These are phyloP conservation scores for Anser cygnoides DNA, from an alignment of 2,113 vertebrate species.

Conservation along the genomic window DNA sequence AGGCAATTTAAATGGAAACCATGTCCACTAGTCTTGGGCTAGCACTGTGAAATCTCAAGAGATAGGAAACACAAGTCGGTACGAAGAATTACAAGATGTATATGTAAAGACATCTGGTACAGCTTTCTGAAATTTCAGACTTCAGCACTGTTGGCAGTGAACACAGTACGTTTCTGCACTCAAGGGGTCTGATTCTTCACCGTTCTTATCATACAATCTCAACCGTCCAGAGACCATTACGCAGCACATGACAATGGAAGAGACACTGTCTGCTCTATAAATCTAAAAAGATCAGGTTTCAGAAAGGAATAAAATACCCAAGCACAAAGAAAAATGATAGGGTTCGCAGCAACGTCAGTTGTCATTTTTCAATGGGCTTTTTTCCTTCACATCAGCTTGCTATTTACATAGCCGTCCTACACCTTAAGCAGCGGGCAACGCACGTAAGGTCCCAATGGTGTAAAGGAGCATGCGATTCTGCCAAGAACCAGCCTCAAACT, in stretches of 20 bases:
- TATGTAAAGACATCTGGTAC: background rate
- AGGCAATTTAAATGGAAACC: constrained; percentile 29
- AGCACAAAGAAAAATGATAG: background rate
- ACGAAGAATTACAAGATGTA: background rate
- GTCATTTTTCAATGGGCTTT: background rate
- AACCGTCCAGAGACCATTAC: background rate
- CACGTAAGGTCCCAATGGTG: background rate
- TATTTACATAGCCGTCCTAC: background rate
- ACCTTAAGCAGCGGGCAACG: background rate
- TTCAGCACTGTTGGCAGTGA: background rate
- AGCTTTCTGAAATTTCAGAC: constrained; percentile 9
- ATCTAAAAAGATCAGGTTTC: background rate
- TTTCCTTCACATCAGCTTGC: background rate
- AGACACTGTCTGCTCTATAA: background rate
- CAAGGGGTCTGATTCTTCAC: background rate
- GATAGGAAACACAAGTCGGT: background rate
- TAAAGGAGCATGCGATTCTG: background rate
- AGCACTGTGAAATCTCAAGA: constrained; percentile 6
- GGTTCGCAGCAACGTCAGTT: fast-evolving
- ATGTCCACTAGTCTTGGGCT: background rate
- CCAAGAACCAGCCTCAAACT: background rate
- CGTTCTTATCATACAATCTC: background rate
- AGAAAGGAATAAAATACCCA: background rate
- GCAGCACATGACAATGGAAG: background rate
- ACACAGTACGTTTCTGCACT: background rate